phyloP scores from a whole-genome alignment of 2,797 vertebrate genomes.

The Cheirogaleus major region DNA sequence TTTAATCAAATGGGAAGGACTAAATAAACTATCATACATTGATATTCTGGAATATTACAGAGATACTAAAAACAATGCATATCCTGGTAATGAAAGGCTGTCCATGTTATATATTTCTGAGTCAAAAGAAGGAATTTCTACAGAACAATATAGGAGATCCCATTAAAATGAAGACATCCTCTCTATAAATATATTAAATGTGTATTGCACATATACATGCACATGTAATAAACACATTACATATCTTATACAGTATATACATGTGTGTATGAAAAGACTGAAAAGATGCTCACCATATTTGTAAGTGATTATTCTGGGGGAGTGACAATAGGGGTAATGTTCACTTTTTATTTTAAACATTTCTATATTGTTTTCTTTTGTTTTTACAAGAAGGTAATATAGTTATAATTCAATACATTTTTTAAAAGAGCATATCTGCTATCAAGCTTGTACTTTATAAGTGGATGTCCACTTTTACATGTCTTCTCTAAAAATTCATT shows the following conservation, averaged over 20 bases:
- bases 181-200: neutral
- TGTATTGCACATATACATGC: neutral
- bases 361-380: neutral
- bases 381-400: neutral
- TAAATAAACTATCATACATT: neutral
- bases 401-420: neutral
- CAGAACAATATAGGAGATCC: neutral
- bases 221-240: neutral
- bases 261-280: neutral
- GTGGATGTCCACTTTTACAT: neutral
- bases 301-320: neutral
- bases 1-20: neutral
- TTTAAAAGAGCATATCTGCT: neutral
- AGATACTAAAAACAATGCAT: neutral
- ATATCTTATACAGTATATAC: no score
- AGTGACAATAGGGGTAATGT: neutral
- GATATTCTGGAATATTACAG: neutral
- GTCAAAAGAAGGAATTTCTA: neutral
- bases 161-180: neutral
- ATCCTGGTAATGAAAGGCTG: neutral
- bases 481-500: neutral
- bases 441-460: neutral
- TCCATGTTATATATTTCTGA: neutral
- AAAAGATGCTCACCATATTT: neutral
- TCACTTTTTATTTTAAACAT: slow-evolving; percentile 30